Conservation (phyloP, 2,113 vertebrate genomes). For the Mobula hypostoma region DNA sequence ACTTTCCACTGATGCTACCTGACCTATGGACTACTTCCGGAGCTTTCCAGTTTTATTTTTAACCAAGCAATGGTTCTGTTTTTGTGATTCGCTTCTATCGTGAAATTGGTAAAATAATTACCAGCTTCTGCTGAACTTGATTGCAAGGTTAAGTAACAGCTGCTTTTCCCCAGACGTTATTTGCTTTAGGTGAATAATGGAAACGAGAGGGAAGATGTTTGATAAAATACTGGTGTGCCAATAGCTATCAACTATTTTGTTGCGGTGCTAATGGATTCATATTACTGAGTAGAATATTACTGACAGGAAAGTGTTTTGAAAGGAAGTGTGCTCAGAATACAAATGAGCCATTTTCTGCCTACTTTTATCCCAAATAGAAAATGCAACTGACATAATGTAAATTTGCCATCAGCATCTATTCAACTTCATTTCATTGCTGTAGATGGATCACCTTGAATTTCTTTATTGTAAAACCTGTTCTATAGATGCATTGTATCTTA, state of each 20-base stretch:
- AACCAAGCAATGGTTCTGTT: neutral
- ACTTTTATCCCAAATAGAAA: constrained; percentile 41
- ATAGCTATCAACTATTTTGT: constrained; percentile 36
- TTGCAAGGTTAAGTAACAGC: constrained; percentile 22
- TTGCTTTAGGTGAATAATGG: constrained; percentile 10
- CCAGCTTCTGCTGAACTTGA: constrained; percentile 32
- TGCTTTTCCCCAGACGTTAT: neutral
- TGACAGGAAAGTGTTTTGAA: constrained; percentile 20
- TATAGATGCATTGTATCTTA: neutral
- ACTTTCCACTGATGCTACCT: too few species aligned
- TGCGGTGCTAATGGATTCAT: constrained; percentile 37
- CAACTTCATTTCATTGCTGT: neutral
- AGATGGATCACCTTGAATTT: neutral
- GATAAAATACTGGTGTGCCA: constrained; percentile 38
- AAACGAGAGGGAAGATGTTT: constrained; percentile 4
- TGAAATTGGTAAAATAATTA: neutral
- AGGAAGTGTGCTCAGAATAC: constrained; percentile 38
- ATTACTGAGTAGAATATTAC: constrained; percentile 34
- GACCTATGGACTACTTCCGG: too few species aligned
- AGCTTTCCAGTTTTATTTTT: too few species aligned
- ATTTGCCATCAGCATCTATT: constrained; percentile 41
- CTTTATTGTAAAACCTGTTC: constrained; percentile 20
- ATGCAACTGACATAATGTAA: constrained; percentile 42
- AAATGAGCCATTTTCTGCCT: constrained; percentile 40
- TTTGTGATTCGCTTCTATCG: neutral